Evolutionary conservation across 2,113 vertebrate genomes (phyloP).

Genomic region (Mesoclemmys tuberculata): DNA sequence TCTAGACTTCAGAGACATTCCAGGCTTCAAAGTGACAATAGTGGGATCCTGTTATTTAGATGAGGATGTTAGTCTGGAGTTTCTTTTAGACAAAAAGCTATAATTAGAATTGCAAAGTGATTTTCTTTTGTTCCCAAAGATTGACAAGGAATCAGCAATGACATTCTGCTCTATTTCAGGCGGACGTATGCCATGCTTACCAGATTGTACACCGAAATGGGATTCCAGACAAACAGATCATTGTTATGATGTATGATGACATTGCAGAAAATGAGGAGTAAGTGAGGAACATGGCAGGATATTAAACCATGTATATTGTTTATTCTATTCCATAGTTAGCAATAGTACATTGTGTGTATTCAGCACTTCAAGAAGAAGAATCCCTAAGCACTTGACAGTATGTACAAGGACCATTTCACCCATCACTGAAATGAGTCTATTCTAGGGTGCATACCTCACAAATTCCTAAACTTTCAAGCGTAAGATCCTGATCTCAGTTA

Average conservation of each 20-base stretch:
- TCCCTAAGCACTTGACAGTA: not conserved
- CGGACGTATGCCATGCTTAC: conserved; percentile 95
- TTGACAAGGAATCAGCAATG: conserved; percentile 1
- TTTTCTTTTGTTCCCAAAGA: not conserved
- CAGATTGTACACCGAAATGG: conserved; percentile 96
- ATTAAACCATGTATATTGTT: not conserved
- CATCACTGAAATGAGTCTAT: not conserved
- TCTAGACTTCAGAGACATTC: not conserved
- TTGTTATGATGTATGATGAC: conserved; percentile 99
- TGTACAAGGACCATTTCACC: rapidly evolving
- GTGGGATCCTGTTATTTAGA: not conserved
- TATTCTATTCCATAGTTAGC: not conserved
- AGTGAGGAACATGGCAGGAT: conserved; percentile 68
- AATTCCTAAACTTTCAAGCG: not conserved
- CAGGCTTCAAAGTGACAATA: not conserved
- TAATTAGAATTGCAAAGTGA: not conserved
- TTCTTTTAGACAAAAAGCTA: not conserved
- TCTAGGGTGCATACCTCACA: not conserved
- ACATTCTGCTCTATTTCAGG: conserved; percentile 76
- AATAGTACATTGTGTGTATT: not conserved
- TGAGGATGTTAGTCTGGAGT: not conserved
- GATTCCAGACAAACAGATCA: conserved; percentile 93
- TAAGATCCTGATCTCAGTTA: not conserved
- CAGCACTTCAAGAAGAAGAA: not conserved
- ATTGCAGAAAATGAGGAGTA: conserved; percentile 87